Evolutionary conservation across 2,888 invertebrate species (phyloP).

Genomic region (Plebejus argus): DNA sequence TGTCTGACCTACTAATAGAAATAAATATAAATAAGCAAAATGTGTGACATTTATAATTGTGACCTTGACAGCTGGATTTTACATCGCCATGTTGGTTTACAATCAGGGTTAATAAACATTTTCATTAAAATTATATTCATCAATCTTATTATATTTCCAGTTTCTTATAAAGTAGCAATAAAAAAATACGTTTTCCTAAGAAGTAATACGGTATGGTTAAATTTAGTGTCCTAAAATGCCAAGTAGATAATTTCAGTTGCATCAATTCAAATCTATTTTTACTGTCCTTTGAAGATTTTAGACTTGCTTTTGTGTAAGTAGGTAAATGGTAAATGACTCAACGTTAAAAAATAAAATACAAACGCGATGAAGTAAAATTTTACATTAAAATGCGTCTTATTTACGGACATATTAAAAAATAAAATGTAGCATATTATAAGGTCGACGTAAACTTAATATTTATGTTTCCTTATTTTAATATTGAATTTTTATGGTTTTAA

Average conservation of each 20-base stretch:
- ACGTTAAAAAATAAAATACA: neutral
- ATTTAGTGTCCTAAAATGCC: too few relatives aligned
- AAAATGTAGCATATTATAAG: neutral
- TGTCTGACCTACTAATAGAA: slow-evolving; percentile 25
- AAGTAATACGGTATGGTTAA: too few relatives aligned
- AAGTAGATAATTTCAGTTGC: neutral
- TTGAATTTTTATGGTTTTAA: neutral
- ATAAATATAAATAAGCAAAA: slow-evolving; percentile 1
- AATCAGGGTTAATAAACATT: neutral
- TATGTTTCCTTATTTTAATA: slow-evolving; percentile 29
- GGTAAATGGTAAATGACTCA: neutral
- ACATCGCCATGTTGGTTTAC: neutral
- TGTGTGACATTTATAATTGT: slow-evolving; percentile 9
- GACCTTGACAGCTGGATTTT: slow-evolving; percentile 25
- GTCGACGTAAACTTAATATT: slow-evolving; percentile 21
- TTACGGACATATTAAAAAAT: slow-evolving; percentile 11
- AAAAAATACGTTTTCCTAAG: too few relatives aligned
- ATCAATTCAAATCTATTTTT: neutral
- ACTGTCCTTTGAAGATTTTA: neutral
- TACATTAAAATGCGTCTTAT: slow-evolving; percentile 16
- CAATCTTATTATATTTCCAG: neutral
- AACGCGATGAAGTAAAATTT: neutral
- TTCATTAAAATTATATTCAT: neutral
- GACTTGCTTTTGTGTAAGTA: neutral
- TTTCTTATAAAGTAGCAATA: too few relatives aligned